phyloP scores from a whole-genome alignment of 2,888 invertebrate species.

The Erannis defoliaria region DNA sequence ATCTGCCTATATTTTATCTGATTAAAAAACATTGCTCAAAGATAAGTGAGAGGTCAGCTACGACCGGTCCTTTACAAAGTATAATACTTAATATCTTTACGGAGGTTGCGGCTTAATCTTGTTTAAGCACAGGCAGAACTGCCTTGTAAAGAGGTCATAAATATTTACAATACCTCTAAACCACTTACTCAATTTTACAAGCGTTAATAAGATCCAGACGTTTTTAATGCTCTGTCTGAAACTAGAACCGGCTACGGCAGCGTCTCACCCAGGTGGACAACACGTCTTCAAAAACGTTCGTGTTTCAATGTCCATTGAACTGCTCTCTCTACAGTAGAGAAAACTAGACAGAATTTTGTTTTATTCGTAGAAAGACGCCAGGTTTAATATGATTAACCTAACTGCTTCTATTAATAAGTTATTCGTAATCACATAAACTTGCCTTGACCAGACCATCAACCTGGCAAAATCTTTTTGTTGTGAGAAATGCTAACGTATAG shows the following conservation, averaged over 20 bases:
- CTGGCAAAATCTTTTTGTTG: too few relatives aligned
- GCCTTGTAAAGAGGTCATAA: slow-evolving; percentile 23
- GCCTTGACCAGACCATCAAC: too few relatives aligned
- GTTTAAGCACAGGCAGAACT: slow-evolving; percentile 12
- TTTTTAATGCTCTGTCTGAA: slow-evolving; percentile 9
- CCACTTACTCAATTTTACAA: slow-evolving; percentile 17
- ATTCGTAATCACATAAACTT: too few relatives aligned
- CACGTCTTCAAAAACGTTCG: not conserved
- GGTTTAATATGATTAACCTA: too few relatives aligned
- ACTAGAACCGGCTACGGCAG: slow-evolving; percentile 1
- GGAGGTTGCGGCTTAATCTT: slow-evolving; percentile 2
- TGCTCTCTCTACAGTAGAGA: too few relatives aligned
- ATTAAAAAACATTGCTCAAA: slow-evolving; percentile 18
- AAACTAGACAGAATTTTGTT: too few relatives aligned
- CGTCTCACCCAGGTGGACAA: not conserved
- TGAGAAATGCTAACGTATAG: too few relatives aligned
- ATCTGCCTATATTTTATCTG: slow-evolving; percentile 13
- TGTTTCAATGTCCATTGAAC: not conserved
- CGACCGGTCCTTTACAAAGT: slow-evolving; percentile 4
- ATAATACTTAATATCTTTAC: too few relatives aligned
- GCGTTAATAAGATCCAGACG: slow-evolving; percentile 22
- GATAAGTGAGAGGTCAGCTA: slow-evolving; percentile 28
- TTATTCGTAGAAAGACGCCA: too few relatives aligned
- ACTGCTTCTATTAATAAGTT: too few relatives aligned
- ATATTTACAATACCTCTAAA: slow-evolving; percentile 22